Percentiles rank a stretch among this genome's conserved stretches.
phyloP scores from a whole-genome alignment of 2,888 invertebrate species.

The Nephrotoma appendiculata region DNA sequence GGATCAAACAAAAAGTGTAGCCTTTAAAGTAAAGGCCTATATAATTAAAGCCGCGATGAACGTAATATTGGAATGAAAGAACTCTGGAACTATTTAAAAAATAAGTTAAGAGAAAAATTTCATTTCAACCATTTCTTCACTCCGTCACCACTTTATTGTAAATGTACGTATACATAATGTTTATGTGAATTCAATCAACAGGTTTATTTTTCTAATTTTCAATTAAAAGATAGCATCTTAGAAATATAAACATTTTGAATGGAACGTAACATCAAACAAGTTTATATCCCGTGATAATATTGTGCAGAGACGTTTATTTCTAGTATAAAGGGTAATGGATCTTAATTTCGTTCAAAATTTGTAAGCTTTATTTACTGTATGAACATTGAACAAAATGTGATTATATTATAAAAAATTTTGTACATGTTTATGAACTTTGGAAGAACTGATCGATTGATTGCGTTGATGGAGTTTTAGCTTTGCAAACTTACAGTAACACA shows the following conservation, averaged over 20 bases:
- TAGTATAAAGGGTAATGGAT: neutral
- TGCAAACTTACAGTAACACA: neutral
- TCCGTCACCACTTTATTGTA: neutral
- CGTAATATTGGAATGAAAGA: no score
- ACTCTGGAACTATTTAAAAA: no score
- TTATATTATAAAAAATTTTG: neutral
- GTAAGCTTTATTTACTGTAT: neutral
- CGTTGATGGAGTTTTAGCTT: neutral
- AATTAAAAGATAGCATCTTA: neutral
- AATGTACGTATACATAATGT: neutral
- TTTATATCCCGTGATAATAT: neutral
- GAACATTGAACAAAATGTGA: neutral
- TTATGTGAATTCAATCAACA: neutral
- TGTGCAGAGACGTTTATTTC: neutral
- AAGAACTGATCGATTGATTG: neutral
- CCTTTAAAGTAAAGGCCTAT: no score
- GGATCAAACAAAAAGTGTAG: no score
- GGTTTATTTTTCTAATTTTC: neutral
- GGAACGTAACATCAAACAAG: neutral
- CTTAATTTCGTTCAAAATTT: neutral
- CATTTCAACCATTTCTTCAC: no score
- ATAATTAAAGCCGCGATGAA: no score
- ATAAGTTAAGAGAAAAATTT: no score
- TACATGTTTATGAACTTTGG: neutral
- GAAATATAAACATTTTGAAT: neutral